Conservation (phyloP, 2,797 vertebrate species). For the Rhinatrema bivittatum region DNA sequence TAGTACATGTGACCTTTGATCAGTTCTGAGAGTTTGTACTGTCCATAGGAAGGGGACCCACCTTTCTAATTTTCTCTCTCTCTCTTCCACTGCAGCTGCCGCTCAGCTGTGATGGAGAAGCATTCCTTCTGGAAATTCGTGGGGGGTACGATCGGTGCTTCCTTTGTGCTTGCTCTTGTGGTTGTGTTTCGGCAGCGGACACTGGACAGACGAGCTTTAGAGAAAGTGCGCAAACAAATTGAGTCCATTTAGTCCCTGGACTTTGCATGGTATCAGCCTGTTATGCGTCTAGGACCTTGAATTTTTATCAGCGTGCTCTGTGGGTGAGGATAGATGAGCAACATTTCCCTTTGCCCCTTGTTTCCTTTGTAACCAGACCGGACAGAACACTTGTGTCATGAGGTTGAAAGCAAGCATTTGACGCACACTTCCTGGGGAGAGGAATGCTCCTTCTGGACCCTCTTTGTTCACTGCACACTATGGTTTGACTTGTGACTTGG, state of each 20-base stretch:
- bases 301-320: background rate
- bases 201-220: conserved; percentile 80
- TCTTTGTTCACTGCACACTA: too few species aligned
- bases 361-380: too few species aligned
- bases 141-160: conserved; percentile 60
- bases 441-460: too few species aligned
- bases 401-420: too few species aligned
- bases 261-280: rapidly evolving
- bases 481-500: too few species aligned
- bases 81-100: conserved; percentile 61
- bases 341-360: background rate
- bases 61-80: background rate
- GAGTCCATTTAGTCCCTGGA: conserved; percentile 70
- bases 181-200: conserved; percentile 74
- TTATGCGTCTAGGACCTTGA: rapidly evolving
- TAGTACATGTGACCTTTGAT: background rate
- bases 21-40: background rate
- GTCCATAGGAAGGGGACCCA: background rate
- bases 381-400: too few species aligned
- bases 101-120: conserved; percentile 73
- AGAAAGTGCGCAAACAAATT: conserved; percentile 89
- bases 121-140: conserved; percentile 85
- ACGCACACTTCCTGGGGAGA: too few species aligned
- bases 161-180: conserved; percentile 56
- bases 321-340: background rate